Evolutionary conservation across 2,888 invertebrate species (phyloP), one percentile per base, ranked within the genome.

Genomic region (Linnaemya tessellans): DNA sequence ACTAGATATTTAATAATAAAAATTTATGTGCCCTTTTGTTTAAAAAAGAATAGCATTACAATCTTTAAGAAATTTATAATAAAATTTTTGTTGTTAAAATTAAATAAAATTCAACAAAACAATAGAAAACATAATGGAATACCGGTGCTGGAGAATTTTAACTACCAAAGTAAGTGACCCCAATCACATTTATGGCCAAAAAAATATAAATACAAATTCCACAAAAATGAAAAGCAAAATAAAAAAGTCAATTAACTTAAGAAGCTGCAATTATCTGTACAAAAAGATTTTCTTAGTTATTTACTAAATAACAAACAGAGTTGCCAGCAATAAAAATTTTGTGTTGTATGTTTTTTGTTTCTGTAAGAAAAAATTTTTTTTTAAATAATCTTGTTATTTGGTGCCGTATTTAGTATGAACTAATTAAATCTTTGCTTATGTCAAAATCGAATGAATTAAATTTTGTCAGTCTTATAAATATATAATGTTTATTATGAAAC

Each of bases 131-230:
- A 90, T 89, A 89, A 92, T 92, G 92, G 92, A 92, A 92, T 92
- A 92, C 91, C 92, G 92, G 91, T 91, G 91, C 92, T 92, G 90
- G 90, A 91, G 90, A 89, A 91, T 91, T 89, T 91, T 90, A 90
- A 91, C 90, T 89, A 90, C 90, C 90, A 92, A 92, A 91, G 92
- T 92, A 92, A 92, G 92, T 92, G 92, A 92, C 92, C 92, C 89
- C 91, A 91, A 90, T 92, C 65, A 51, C 58, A 58, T 10, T 30
- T 49, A 58, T 67, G 35, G 79, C 67, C 9, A 54, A 82, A 51
- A 25, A 64, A 71, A 89, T 9, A 15, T 51, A 89, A 87, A 68
- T 49, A 58, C 35, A 22, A 43, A 25, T 13, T 62, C 43, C 8
- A 71, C n/a, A 30, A 56, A 56, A 60, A 41, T 41, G 8, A 60